These are phyloP conservation scores for Theocolax elegans DNA, from an alignment of 1,140 invertebrate species.

Conservation along the genomic window DNA sequence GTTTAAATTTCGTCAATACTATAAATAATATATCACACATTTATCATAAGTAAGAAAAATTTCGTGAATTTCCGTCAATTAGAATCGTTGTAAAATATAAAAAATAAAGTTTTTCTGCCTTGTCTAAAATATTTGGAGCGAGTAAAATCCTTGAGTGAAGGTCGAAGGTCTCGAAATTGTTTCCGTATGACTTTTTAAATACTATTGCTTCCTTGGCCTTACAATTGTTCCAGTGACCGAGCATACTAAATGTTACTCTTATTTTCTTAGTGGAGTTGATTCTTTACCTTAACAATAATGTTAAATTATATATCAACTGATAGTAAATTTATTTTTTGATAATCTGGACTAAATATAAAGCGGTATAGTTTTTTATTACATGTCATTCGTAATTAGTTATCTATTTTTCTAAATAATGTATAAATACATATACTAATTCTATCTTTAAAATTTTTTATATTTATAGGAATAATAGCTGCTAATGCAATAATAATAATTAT, in stretches of 20 bases:
- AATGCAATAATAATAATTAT: too few relatives aligned
- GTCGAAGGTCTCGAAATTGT: not conserved
- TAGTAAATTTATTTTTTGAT: too few relatives aligned
- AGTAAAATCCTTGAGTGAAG: conserved; percentile 37
- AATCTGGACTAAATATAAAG: too few relatives aligned
- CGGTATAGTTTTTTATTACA: too few relatives aligned
- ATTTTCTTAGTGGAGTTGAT: not conserved
- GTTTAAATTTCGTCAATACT: too few relatives aligned
- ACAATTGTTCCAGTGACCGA: conserved; percentile 39
- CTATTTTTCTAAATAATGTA: too few relatives aligned
- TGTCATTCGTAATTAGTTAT: too few relatives aligned
- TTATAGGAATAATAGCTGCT: too few relatives aligned
- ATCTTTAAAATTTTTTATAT: too few relatives aligned
- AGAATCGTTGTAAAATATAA: not conserved
- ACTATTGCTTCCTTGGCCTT: conserved; percentile 43
- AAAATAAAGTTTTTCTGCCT: not conserved
- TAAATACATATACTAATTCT: too few relatives aligned
- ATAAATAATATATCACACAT: too few relatives aligned
- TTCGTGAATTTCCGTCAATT: not conserved
- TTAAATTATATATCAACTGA: not conserved
- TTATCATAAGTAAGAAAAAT: too few relatives aligned
- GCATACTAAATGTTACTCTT: conserved; percentile 28
- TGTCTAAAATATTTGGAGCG: conserved; percentile 44
- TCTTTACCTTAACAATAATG: not conserved
- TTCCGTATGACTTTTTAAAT: conserved; percentile 35